phyloP scores from a whole-genome alignment of 2,113 vertebrate genomes.

The Bombycilla garrulus region DNA sequence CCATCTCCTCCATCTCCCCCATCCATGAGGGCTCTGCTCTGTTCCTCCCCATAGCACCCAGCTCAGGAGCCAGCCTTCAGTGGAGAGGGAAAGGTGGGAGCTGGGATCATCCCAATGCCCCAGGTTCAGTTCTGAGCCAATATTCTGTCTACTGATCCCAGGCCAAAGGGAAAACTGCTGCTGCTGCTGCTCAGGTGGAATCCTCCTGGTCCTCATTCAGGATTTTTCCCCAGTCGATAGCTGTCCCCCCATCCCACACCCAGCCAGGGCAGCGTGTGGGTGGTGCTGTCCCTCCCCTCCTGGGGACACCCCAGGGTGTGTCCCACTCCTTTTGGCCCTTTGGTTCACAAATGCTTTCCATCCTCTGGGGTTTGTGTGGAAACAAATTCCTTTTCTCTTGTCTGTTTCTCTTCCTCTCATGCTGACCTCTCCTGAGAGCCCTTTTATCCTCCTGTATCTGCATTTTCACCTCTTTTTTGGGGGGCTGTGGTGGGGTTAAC shows the following conservation, averaged over 20 bases:
- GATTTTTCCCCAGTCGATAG: not conserved
- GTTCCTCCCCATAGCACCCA: not conserved
- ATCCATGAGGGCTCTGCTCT: not conserved
- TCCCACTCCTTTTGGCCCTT: not conserved
- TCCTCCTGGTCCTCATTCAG: not conserved
- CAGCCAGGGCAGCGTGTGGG: not conserved
- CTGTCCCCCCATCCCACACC: not conserved
- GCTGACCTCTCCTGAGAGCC: not conserved
- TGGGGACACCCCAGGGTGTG: not conserved
- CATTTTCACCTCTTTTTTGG: not conserved
- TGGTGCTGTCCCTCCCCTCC: not conserved
- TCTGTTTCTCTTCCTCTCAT: not conserved
- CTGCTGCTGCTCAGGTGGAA: not conserved
- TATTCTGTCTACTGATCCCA: not conserved
- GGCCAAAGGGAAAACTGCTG: not conserved
- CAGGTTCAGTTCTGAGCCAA: not conserved
- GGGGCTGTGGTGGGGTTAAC: not conserved
- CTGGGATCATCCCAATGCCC: not conserved
- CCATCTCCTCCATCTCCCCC: not conserved
- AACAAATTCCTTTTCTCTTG: slow-evolving; percentile 18
- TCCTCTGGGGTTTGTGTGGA: not conserved
- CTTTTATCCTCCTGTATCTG: slow-evolving; percentile 23
- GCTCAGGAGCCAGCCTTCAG: not conserved
- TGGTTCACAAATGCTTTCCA: not conserved
- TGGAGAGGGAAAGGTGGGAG: not conserved